Evolutionary conservation across 2,888 invertebrate species (phyloP), one percentile per base, ranked within the genome.

Genomic region (Drosophila ustulata): DNA sequence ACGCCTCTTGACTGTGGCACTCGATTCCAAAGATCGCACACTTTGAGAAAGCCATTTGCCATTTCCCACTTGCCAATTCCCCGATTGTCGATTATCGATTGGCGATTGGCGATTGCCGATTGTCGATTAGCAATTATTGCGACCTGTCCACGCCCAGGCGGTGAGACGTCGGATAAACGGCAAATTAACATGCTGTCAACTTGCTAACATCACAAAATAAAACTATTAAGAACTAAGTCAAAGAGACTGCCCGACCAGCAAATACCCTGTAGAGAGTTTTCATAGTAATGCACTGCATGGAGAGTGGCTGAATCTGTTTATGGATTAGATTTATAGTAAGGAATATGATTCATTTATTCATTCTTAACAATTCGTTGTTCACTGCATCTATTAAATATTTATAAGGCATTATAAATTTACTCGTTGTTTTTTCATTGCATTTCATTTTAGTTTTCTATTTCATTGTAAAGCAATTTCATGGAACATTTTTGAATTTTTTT

Each of bases 121-220:
- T 75, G 59, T 49, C 80, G 69, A 78, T 70, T 55, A 65, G 39
- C 79, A 76, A 79, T 79, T 79, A 76, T 67, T 69, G 71, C 70
- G 71, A 79, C 62, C 74, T 78, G 66, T 75, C 61, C 62, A 64
- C 75, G 71, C 73, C 73, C 75, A 56, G 45, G 32, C 30, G 6
- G 18, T 18, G 39, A 58, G 32, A 46, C 57, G 47, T 59, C 49
- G 53, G 37, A 56, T 75, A 75, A 68, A 65, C 41, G 79, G 65
- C 76, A 70, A 84, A 78, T 76, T 82, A 81, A 81, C 71, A 76
- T 56, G 66, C 80, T 65, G 64, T 70, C 75, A 65, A 67, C 57
- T 76, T 1, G 39, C 39, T 28, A 23, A 58, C 37, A 58, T 30
- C 41, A 37, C 47, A 43, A 26, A 26, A 43, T 51, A 52, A 69